Evolutionary conservation across 2,113 vertebrate genomes (phyloP).

Genomic region (Petroica traversi): DNA sequence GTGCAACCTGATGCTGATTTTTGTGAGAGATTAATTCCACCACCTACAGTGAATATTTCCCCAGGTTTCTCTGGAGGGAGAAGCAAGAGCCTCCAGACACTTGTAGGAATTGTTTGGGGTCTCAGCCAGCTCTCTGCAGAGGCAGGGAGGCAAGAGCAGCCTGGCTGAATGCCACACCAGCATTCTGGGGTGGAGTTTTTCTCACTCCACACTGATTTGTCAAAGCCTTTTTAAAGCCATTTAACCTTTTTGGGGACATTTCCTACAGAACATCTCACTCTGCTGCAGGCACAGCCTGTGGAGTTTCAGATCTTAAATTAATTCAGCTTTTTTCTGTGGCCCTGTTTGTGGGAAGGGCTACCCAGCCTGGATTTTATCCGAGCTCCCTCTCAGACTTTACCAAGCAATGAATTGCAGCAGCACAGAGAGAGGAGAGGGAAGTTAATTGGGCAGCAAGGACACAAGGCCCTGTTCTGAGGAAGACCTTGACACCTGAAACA

Average conservation of each 20-base stretch:
- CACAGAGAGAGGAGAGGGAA: background rate
- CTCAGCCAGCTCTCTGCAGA: background rate
- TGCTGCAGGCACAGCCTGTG: background rate
- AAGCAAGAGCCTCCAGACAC: background rate
- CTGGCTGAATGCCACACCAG: background rate
- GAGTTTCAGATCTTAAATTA: background rate
- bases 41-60: background rate
- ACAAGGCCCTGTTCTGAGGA: background rate
- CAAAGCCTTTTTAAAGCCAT: background rate
- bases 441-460: constrained; percentile 30
- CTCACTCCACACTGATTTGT: background rate
- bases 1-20: background rate
- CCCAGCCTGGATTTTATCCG: background rate
- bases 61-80: background rate
- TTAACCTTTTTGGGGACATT: background rate
- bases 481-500: constrained; percentile 10
- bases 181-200: background rate
- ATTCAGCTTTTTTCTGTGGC: background rate
- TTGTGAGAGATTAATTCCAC: background rate
- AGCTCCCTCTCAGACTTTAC: background rate
- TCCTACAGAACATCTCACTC: background rate
- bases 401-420: background rate
- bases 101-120: background rate
- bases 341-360: background rate
- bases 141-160: background rate